Evolutionary conservation across 2,888 invertebrate species (phyloP).

Genomic region (Podotricha telesiphe): DNA sequence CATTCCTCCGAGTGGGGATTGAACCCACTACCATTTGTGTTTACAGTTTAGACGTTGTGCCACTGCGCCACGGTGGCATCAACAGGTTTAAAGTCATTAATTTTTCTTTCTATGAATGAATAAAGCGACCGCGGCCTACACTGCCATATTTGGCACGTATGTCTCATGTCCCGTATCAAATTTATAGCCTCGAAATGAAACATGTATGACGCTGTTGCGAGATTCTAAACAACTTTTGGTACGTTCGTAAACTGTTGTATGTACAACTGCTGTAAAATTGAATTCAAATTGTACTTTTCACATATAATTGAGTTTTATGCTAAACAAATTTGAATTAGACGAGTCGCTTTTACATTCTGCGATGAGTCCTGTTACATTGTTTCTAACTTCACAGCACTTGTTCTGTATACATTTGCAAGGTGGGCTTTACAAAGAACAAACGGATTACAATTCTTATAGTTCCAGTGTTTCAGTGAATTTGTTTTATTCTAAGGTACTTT

Average conservation of each 20-base stretch:
- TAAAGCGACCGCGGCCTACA: conserved; percentile 20
- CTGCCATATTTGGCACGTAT: conserved; percentile 40
- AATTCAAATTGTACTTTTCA: conserved; percentile 40
- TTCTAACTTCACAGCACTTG: conserved; percentile 29
- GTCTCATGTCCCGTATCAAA: conserved; percentile 47
- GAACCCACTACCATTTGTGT: no score
- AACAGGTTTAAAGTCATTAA: conserved; percentile 13
- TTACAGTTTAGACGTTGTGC: no score
- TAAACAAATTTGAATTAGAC: conserved; percentile 38
- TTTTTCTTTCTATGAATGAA: conserved; percentile 25
- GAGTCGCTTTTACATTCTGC: conserved; percentile 37
- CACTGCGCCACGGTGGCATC: no score
- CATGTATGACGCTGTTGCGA: conserved; percentile 39
- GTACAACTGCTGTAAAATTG: conserved; percentile 36
- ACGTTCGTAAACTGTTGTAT: conserved; percentile 33
- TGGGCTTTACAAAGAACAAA: conserved; percentile 16
- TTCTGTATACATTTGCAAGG: conserved; percentile 21
- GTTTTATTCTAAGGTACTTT: not conserved
- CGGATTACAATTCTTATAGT: conserved; percentile 21
- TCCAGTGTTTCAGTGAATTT: not conserved
- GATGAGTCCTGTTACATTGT: conserved; percentile 37
- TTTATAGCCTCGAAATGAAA: conserved; percentile 50
- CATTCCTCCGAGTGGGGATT: no score
- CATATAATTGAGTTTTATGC: conserved; percentile 41
- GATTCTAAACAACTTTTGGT: conserved; percentile 39